Evolutionary conservation across 2,113 vertebrate genomes (phyloP), one percentile per base, ranked within the genome.

Genomic region (Seriola rivoliana): DNA sequence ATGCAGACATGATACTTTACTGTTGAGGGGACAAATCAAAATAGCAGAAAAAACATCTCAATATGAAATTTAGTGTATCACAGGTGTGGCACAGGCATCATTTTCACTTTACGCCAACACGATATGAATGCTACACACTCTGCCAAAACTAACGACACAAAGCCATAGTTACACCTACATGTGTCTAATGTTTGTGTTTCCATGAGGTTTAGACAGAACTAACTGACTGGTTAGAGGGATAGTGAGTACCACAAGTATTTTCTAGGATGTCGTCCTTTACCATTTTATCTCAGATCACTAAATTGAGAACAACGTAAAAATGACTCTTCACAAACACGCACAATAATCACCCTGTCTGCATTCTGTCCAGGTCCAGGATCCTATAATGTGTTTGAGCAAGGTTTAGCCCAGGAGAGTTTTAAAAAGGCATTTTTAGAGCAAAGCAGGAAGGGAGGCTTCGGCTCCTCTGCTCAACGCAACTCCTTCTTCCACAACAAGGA

Each of bases 361-460:
- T n/a, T 83, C 58, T 80, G 32, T 59, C 25, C 78, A 95, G 94
- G 95, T 66, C 94, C 94, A 2, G 94, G 93, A 16, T 91, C 92
- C 8, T 95, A 95, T 73, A 90, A 94, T 38, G 5, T 94, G 52
- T 93, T 91, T 70, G 83, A 93, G 52, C 72, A 91, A 23, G 91
- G 92, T 48, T 70, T 95, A 68, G 93, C 93, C 32, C 85, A 42
- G 25, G 92, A 93, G 60, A 94, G 93, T 83, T 80, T 93, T 32
- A 93, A 88, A 85, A 94, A 92, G 80, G 89, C 92, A 5, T 68
- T 82, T 73, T 68, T 82, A 16, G 89, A 85, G 32, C 80, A 81
- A 69, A 85, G 34, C 57, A 93, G 75, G 76, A 93, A 81, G 52
- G 93, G 92, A 23, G 94, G 87, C 5, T 95, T 95, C 78, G 94